Evolutionary conservation across 1,140 invertebrate species (phyloP), one percentile per base, ranked within the genome.

Genomic region (Drosophila watanabei): DNA sequence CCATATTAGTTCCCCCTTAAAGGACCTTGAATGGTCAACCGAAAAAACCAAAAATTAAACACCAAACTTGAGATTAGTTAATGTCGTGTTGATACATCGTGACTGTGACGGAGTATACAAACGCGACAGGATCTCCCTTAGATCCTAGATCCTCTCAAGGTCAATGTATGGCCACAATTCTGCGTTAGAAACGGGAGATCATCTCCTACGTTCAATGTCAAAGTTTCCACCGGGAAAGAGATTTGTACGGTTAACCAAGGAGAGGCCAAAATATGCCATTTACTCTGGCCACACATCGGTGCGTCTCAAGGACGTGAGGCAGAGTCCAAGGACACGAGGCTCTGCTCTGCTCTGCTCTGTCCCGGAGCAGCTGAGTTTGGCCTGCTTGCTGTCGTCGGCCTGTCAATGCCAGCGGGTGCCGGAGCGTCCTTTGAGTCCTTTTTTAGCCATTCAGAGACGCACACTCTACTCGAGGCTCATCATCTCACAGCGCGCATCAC

Each of bases 181-280:
- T 70, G 79, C 79, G 77, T 79, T 64, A 63, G 70, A 62, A 28
- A 6, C 79, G 48, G 49, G 51, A 37, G 54, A 35, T 51, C 45
- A 16, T 18, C 33, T 4, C 10, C 11, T 28, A 18, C 1, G 24
- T 18, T 79, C 79, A 82, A 81, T 72, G 79, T 16, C 79, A 75
- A 60, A 46, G 49, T 35, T 65, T 63, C 61, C 28, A 48, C 33
- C 61, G 28, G 33, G 6, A 37, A 28, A 20, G 33, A 63, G 37
- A 52, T 33, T 33, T 52, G 54, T 77, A 88, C 68, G 86, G 87
- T 89, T 91, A 90, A 91, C 87, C 82, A 85, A 57, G 87, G 79
- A 86, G 61, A 68, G 87, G 82, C 86, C 86, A 90, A 90, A 90
- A 90, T 90, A 90, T 87, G 64, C 72, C 82, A 90, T 90, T 90